These are phyloP conservation scores for Abrostola triplasia DNA, from an alignment of 2,888 invertebrate genomes.

Conservation along the genomic window DNA sequence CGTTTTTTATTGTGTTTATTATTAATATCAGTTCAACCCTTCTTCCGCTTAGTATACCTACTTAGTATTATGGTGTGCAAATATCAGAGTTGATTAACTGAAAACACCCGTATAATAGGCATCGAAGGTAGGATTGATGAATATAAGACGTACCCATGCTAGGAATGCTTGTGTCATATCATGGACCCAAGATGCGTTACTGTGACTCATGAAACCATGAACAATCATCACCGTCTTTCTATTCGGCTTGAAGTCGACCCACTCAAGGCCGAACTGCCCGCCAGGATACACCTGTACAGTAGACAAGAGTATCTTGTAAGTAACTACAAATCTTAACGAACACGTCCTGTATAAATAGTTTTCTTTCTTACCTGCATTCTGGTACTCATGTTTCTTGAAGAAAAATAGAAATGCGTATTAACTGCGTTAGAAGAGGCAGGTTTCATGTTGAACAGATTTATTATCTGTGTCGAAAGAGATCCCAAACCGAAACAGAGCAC, in stretches of 20 bases:
- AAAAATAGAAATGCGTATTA: constrained; percentile 85
- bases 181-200: constrained; percentile 88
- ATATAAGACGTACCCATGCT: constrained; percentile 78
- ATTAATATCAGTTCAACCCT: background rate
- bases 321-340: background rate
- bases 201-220: constrained; percentile 90
- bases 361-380: constrained; percentile 76
- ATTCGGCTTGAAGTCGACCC: constrained; percentile 87
- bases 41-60: no score
- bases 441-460: constrained; percentile 80
- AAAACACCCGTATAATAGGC: no score
- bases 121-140: no score
- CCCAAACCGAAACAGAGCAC: constrained; percentile 88
- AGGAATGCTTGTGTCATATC: constrained; percentile 89
- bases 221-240: constrained; percentile 88
- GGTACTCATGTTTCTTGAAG: constrained; percentile 74
- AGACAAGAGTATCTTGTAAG: background rate
- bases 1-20: background rate
- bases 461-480: constrained; percentile 68
- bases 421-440: constrained; percentile 77
- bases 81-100: no score
- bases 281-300: constrained; percentile 74
- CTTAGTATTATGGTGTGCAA: no score
- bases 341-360: background rate
- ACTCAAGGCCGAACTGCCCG: constrained; percentile 87